These are phyloP conservation scores for Myotis vivesi DNA, from an alignment of 2,797 vertebrate species.

Conservation along the genomic window DNA sequence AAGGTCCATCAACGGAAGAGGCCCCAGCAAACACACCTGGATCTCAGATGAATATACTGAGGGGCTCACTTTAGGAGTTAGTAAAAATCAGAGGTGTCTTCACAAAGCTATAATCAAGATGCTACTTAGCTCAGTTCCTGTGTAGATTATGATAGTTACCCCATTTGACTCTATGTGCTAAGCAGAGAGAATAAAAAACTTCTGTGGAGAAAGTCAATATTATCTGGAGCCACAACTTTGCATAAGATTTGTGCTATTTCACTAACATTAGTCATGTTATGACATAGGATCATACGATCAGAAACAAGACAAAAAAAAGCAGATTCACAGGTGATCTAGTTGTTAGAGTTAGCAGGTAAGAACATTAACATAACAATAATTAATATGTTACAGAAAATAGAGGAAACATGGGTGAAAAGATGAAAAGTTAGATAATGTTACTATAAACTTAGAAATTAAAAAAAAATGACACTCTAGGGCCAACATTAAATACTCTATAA, in stretches of 20 bases:
- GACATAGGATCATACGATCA: not conserved
- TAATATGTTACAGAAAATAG: not conserved
- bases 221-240: not conserved
- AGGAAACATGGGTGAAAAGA: not conserved
- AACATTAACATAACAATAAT: not conserved
- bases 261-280: not conserved
- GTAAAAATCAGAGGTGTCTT: not conserved
- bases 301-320: not conserved
- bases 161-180: not conserved
- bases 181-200: not conserved
- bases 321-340: not conserved
- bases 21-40: not conserved
- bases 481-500: not conserved
- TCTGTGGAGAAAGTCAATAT: not conserved
- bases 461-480: not conserved
- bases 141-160: not conserved
- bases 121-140: not conserved
- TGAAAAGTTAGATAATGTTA: constrained; percentile 13
- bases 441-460: not conserved
- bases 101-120: not conserved
- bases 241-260: not conserved
- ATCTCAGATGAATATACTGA: not conserved
- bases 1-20: not conserved
- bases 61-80: not conserved
- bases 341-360: not conserved